A percentile compares a stretch with the other conserved stretches of the same genome.
Evolutionary conservation across 2,888 invertebrate species (phyloP).

Genomic region (Tipula helvola): DNA sequence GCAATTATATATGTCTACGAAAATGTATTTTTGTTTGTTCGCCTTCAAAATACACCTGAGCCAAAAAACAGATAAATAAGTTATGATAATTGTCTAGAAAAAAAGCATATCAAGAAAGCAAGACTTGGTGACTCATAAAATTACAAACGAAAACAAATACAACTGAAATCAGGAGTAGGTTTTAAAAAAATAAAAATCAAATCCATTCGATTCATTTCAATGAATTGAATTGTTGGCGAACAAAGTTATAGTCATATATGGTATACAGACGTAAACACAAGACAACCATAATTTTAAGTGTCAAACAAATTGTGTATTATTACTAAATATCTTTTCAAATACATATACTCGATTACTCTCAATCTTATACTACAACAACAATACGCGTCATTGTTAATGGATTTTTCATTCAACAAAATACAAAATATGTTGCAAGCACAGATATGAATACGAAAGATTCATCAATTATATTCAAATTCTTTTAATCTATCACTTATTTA

Average conservation of each 20-base stretch:
- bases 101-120: too few relatives aligned
- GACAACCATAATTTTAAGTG: neutral
- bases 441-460: neutral
- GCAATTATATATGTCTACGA: too few relatives aligned
- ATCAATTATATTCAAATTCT: neutral
- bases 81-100: too few relatives aligned
- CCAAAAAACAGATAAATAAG: too few relatives aligned
- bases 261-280: neutral
- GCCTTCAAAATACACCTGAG: too few relatives aligned
- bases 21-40: too few relatives aligned
- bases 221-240: neutral
- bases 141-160: too few relatives aligned
- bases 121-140: too few relatives aligned
- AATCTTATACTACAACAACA: neutral
- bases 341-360: neutral
- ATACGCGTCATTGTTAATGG: neutral
- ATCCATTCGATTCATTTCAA: too few relatives aligned
- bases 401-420: neutral
- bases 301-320: neutral
- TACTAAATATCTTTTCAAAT: neutral
- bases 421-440: neutral
- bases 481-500: neutral
- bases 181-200: too few relatives aligned
- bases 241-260: neutral
- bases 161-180: too few relatives aligned